Conservation (phyloP, 2,888 invertebrate genomes). For the Ochropleura plecta region DNA sequence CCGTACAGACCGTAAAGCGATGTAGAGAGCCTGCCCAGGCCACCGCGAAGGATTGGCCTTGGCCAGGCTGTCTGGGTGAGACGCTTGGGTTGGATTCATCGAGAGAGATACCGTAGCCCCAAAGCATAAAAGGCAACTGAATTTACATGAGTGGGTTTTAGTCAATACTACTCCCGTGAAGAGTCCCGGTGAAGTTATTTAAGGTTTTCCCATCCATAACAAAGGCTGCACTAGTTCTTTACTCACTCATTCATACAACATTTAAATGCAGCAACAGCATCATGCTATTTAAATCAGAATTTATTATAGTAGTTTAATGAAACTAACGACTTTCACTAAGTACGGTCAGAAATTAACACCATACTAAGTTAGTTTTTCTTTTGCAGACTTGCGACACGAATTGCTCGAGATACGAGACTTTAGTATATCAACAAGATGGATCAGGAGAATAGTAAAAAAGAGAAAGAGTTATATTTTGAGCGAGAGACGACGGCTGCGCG, state of each 20-base stretch:
- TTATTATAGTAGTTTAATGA: neutral
- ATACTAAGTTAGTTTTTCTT: neutral
- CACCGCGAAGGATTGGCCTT: too few relatives aligned
- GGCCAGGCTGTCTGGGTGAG: too few relatives aligned
- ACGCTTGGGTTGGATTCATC: too few relatives aligned
- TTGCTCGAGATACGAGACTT: slow-evolving; percentile 68
- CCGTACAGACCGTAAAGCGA: too few relatives aligned
- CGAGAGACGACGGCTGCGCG: slow-evolving; percentile 50
- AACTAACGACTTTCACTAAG: neutral
- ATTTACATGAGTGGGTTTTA: too few relatives aligned
- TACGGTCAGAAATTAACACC: neutral
- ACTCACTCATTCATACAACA: neutral
- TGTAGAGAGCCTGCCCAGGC: too few relatives aligned
- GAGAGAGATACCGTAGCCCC: too few relatives aligned
- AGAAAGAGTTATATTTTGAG: slow-evolving; percentile 65
- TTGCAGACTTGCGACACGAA: slow-evolving; percentile 61
- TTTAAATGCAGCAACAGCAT: neutral
- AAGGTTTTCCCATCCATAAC: too few relatives aligned
- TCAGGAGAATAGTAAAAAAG: slow-evolving; percentile 65
- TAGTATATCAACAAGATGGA: slow-evolving; percentile 68
- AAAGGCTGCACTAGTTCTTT: too few relatives aligned
- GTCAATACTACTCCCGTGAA: too few relatives aligned
- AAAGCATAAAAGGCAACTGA: too few relatives aligned
- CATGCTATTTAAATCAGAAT: neutral
- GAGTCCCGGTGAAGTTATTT: too few relatives aligned